Conservation (phyloP, 2,113 vertebrate species). For the Saccopteryx bilineata region DNA sequence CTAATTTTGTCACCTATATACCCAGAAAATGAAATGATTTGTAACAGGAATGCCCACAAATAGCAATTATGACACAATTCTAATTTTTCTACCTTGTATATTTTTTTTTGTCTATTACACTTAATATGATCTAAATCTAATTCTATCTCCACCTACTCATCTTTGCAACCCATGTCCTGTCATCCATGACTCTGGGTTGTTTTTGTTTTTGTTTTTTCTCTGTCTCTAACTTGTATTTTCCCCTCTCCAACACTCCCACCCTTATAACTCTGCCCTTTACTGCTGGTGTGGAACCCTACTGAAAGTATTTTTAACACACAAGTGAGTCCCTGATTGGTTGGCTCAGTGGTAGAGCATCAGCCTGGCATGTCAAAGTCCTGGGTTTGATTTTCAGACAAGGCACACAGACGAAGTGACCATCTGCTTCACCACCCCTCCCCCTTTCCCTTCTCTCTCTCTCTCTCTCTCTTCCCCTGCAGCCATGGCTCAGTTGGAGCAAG, state of each 20-base stretch:
- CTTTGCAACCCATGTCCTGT: constrained; percentile 83
- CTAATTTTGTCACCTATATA: constrained; percentile 75
- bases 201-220: constrained; percentile 75
- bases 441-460: too few species aligned
- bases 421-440: too few species aligned
- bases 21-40: constrained; percentile 65
- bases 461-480: too few species aligned
- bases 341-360: too few species aligned
- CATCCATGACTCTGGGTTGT: constrained; percentile 83
- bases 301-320: constrained; percentile 82
- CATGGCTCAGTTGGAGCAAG: too few species aligned
- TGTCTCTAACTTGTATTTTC: constrained; percentile 83
- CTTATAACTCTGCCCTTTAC: constrained; percentile 83
- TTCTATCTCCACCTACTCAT: constrained; percentile 81
- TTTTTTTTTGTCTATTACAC: constrained; percentile 79
- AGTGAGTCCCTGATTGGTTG: too few species aligned
- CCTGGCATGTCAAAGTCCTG: too few species aligned
- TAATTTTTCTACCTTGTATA: constrained; percentile 80
- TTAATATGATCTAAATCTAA: constrained; percentile 84
- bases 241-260: constrained; percentile 79
- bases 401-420: too few species aligned
- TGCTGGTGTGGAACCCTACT: constrained; percentile 84
- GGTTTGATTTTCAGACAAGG: too few species aligned
- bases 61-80: constrained; percentile 76
- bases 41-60: constrained; percentile 73